Evolutionary conservation across 1,140 invertebrate species (phyloP).

Genomic region (Ceratosolen solmsi): DNA sequence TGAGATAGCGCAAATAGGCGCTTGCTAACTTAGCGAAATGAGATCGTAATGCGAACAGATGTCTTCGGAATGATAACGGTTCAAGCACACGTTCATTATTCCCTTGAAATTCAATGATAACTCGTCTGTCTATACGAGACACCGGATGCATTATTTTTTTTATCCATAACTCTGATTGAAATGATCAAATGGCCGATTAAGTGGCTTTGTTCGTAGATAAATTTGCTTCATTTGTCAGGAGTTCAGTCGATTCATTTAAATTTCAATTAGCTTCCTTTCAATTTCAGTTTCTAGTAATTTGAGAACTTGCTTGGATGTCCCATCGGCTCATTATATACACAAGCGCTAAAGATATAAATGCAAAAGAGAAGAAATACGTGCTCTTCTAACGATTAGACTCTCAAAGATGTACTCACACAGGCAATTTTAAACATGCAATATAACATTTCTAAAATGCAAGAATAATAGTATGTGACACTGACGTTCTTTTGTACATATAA

Average conservation of each 20-base stretch:
- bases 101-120: constrained; percentile 10
- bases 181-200: no score
- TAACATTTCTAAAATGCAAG: constrained; percentile 9
- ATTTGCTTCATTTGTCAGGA: no score
- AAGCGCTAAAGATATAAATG: constrained; percentile 28
- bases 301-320: constrained; percentile 1
- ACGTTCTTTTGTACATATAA: constrained; percentile 49
- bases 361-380: no score
- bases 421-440: constrained; percentile 11
- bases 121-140: no score
- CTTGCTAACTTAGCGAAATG: constrained; percentile 9
- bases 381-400: background rate
- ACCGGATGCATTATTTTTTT: background rate
- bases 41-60: constrained; percentile 5
- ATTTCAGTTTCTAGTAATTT: no score
- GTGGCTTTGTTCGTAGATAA: no score
- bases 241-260: no score
- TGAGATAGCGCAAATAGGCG: background rate
- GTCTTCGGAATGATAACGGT: background rate
- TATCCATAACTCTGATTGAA: no score
- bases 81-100: background rate
- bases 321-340: background rate
- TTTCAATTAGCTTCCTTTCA: no score
- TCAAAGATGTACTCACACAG: background rate
- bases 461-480: constrained; percentile 8